Base-by-base conservation (phyloP, 2,797 vertebrate genomes). In the Periophthalmus magnuspinnatus region DNA sequence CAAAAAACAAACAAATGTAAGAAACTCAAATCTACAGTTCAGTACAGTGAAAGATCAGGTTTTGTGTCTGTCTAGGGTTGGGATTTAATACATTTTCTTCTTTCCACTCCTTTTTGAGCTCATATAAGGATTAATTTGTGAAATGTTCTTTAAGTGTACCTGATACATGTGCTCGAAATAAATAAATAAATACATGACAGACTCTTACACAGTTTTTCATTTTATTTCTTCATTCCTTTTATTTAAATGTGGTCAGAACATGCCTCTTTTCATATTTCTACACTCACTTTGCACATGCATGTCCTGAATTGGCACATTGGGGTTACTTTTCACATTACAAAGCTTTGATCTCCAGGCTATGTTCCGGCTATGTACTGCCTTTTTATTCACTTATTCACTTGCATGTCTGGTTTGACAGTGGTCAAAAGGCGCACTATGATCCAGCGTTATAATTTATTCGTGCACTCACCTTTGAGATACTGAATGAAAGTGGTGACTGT, bases 381-480 rank as follows among this genome's bases (percentile, higher is more conserved):
- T 70, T 13, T 28, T 6, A 1, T 0, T 34, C 0, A 24, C 21
- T 28, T 6, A 1, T 0, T 34, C 0, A 24, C 21, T 67, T 32
- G 11, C 59, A 41, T 41, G 57, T n/a, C 7, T 16, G 7, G 2
- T 16, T 17, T 71, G 32, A 55, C 50, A 11, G 17, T 68, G 21
- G 34, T 76, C 22, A 74, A 65, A 68, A n/a, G 8, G 9, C 34
- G 68, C 28, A 72, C 61, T 72, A 76, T 75, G 68, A 80, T 82
- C 76, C 79, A 71, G 52, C 68, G 17, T 75, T 5, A 72, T 70
- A 21, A 79, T 80, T 69, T 73, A 79, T 78, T 58, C 71, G 77
- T 58, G 70, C 38, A 41, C 76, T 59, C 58, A n/a, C 38, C 13
- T 24, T 72, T 60, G 55, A 75, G 28, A 60, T 21, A 60, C 19